These are phyloP conservation scores for Pterobdella sp. DNA, from an alignment of 2,888 invertebrate species.

Conservation along the genomic window DNA sequence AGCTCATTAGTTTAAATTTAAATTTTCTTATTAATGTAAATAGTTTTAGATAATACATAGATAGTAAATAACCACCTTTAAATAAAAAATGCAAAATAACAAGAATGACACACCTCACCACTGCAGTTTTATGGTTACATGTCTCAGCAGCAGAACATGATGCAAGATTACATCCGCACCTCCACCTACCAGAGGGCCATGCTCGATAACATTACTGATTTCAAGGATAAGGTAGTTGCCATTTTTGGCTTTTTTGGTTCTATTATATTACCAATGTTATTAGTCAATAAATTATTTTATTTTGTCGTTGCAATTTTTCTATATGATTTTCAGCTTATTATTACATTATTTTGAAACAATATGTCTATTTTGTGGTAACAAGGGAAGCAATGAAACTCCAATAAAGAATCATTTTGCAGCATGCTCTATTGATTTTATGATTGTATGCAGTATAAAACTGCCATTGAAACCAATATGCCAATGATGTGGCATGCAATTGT, in stretches of 20 bases:
- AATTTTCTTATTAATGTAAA: no score
- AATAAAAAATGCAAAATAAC: no score
- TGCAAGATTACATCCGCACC: slow-evolving; percentile 96
- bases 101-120: neutral
- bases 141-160: slow-evolving; percentile 99
- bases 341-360: neutral
- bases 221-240: slow-evolving; percentile 58
- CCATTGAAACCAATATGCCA: no score
- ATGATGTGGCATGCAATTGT: no score
- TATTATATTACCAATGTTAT: neutral
- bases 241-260: neutral
- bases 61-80: no score
- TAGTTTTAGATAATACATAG: no score
- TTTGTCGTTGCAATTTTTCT: neutral
- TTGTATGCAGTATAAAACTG: no score
- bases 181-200: slow-evolving; percentile 97
- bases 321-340: neutral
- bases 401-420: no score
- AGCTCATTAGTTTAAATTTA: no score
- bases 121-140: slow-evolving; percentile 90
- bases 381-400: no score
- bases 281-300: neutral
- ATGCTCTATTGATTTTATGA: no score
- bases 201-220: slow-evolving; percentile 81
- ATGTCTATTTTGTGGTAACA: neutral